Conservation (phyloP, 2,113 vertebrate species). For the Osmerus mordax region DNA sequence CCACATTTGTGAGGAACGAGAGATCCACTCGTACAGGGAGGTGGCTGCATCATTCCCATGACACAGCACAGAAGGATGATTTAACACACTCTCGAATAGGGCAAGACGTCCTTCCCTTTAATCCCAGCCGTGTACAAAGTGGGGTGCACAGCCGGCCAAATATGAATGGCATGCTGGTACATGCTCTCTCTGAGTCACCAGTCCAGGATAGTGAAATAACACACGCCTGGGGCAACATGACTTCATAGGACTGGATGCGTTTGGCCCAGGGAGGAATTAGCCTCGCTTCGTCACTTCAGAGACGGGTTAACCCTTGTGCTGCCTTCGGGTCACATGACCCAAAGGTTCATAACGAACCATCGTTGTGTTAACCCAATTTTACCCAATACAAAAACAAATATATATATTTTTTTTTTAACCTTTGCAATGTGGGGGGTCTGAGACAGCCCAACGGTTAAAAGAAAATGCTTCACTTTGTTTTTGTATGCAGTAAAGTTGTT, state of each 20-base stretch:
- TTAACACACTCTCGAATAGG: background rate
- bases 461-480: no score
- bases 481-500: no score
- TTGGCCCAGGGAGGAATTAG: no score
- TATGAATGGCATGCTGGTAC: background rate
- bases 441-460: no score
- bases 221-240: conserved; percentile 16
- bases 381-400: no score
- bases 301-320: no score
- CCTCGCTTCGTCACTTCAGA: background rate
- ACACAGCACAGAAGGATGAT: background rate
- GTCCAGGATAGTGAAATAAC: background rate
- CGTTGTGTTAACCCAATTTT: no score
- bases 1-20: background rate
- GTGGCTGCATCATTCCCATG: background rate
- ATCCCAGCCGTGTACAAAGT: background rate
- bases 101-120: background rate
- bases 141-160: background rate
- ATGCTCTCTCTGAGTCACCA: background rate
- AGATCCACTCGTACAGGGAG: background rate
- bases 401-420: no score
- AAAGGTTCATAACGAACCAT: no score
- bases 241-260: conserved; percentile 15
- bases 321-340: no score
- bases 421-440: no score